These are phyloP conservation scores for Propsilocerus akamusi DNA, from an alignment of 1,140 invertebrate species.

Conservation along the genomic window DNA sequence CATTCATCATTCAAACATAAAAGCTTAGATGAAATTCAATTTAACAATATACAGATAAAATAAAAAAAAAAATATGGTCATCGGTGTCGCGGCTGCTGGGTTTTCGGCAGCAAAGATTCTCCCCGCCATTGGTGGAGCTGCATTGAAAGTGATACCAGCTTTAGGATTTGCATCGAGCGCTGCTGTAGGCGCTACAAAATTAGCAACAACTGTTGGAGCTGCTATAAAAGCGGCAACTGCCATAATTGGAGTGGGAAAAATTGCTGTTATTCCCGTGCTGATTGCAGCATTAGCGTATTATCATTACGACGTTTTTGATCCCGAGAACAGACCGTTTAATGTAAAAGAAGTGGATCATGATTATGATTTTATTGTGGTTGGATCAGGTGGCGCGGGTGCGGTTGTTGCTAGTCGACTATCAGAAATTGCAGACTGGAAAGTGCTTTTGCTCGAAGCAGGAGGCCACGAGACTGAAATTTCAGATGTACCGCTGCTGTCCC, in stretches of 20 bases:
- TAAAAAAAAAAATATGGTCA: neutral
- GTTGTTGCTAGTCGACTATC: slow-evolving; percentile 71
- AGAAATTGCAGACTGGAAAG: slow-evolving; percentile 55
- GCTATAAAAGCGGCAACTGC: slow-evolving; percentile 48
- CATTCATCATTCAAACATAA: too few relatives aligned
- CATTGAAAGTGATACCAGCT: slow-evolving; percentile 16
- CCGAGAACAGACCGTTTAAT: slow-evolving; percentile 59
- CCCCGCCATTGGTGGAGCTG: slow-evolving; percentile 16
- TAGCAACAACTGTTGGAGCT: slow-evolving; percentile 28
- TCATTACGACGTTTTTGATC: slow-evolving; percentile 70
- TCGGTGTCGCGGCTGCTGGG: neutral
- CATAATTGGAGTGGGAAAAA: slow-evolving; percentile 44
- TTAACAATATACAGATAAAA: too few relatives aligned
- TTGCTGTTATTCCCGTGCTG: slow-evolving; percentile 57
- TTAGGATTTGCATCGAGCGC: slow-evolving; percentile 11
- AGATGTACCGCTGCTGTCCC: slow-evolving; percentile 61
- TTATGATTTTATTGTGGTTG: slow-evolving; percentile 67
- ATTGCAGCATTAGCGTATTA: slow-evolving; percentile 63
- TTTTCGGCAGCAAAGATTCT: neutral
- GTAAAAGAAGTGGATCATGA: slow-evolving; percentile 37
- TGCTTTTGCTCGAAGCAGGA: slow-evolving; percentile 73
- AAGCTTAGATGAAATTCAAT: too few relatives aligned
- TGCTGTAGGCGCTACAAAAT: slow-evolving; percentile 6
- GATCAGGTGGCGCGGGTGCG: slow-evolving; percentile 70
- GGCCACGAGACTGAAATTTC: slow-evolving; percentile 68